Conservation (phyloP, 1,140 invertebrate genomes). For the Hypothenemus hampei region DNA sequence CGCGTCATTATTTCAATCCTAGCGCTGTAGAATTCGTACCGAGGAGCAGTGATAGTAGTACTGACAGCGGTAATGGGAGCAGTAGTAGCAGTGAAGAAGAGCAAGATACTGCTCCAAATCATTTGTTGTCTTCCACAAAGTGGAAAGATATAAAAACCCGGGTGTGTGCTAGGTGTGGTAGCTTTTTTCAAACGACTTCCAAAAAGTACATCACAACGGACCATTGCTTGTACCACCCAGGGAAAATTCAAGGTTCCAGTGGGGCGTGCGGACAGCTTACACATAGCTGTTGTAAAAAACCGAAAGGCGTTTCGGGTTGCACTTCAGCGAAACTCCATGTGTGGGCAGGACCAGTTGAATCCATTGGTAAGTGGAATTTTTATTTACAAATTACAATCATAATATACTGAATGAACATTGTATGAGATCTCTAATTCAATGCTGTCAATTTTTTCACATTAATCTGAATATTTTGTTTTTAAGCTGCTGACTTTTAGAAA, state of each 20-base stretch:
- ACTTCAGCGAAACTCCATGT: conserved; percentile 62
- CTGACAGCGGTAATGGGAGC: conserved; percentile 44
- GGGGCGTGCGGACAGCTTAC: conserved; percentile 6
- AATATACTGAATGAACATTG: conserved; percentile 54
- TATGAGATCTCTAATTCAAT: conserved; percentile 53
- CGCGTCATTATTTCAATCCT: conserved; percentile 44
- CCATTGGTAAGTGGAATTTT: conserved; percentile 11
- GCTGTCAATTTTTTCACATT: background rate
- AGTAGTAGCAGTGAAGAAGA: conserved; percentile 41
- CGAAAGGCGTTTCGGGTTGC: conserved; percentile 54
- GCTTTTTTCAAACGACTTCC: conserved; percentile 57
- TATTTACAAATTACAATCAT: background rate
- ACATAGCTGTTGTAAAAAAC: conserved; percentile 52
- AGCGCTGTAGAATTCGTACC: conserved; percentile 64
- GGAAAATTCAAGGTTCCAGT: conserved; percentile 51
- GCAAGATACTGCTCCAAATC: no score
- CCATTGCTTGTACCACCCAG: conserved; percentile 77
- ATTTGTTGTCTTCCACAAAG: conserved; percentile 18
- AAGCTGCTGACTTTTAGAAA: no score
- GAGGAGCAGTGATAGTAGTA: conserved; percentile 31
- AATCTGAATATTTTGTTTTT: background rate
- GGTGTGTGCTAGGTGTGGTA: conserved; percentile 68
- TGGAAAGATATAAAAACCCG: conserved; percentile 38
- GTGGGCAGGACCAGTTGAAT: conserved; percentile 55
- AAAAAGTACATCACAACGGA: conserved; percentile 65